Conservation (phyloP, 1,140 invertebrate genomes). For the Solenopsis invicta region DNA sequence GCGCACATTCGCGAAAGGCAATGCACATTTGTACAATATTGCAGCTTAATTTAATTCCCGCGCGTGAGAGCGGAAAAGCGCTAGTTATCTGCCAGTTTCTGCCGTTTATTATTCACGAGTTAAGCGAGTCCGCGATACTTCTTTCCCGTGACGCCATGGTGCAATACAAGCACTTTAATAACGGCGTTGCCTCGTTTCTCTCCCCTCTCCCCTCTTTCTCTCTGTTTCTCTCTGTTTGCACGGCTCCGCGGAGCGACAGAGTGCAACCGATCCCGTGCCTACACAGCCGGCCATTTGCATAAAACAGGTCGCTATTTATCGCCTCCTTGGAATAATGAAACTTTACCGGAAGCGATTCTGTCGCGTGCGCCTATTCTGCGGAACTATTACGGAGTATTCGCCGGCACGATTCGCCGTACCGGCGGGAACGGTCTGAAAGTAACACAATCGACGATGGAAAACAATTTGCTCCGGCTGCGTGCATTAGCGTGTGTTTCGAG, state of each 20-base stretch:
- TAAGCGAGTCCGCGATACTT: conserved; percentile 58
- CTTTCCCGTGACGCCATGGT: conserved; percentile 58
- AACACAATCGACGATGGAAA: conserved; percentile 23
- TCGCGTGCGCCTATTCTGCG: conserved; percentile 41
- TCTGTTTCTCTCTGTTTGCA: conserved; percentile 36
- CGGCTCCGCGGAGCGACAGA: neutral
- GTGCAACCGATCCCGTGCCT: conserved; percentile 61
- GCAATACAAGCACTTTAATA: conserved; percentile 72
- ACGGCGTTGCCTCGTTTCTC: conserved; percentile 43
- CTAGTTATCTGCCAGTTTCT: conserved; percentile 57
- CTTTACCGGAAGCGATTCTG: conserved; percentile 41
- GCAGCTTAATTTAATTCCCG: conserved; percentile 46
- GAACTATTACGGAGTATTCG: conserved; percentile 41
- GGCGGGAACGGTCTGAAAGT: conserved; percentile 29
- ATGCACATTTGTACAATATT: conserved; percentile 9
- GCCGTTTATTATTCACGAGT: conserved; percentile 58
- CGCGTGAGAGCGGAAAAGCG: conserved; percentile 10
- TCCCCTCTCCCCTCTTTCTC: neutral
- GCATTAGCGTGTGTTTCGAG: conserved; percentile 34
- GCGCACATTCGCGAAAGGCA: neutral
- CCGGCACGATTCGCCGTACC: conserved; percentile 17
- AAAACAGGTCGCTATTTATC: conserved; percentile 75
- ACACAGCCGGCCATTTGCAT: conserved; percentile 67
- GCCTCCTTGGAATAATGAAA: conserved; percentile 61
- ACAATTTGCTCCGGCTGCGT: conserved; percentile 19